phyloP scores from a whole-genome alignment of 2,888 invertebrate genomes.

The Tillus elongatus region DNA sequence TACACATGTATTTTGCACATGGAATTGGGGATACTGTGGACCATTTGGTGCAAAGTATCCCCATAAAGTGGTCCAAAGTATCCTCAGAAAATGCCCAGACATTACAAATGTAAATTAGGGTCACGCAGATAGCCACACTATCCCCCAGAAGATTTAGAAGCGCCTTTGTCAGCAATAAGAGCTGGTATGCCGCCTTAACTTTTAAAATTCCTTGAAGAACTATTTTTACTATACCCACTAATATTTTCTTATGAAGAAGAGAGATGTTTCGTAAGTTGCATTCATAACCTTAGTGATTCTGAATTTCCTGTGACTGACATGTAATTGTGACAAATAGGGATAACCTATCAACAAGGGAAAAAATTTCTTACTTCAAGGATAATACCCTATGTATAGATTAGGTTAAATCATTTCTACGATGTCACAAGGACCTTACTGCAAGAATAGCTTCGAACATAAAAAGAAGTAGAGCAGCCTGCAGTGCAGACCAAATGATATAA shows the following conservation, averaged over 20 bases:
- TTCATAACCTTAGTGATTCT: constrained; percentile 3
- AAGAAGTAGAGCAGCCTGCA: constrained; percentile 1
- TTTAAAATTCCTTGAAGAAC: not conserved
- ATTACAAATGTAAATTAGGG: not conserved
- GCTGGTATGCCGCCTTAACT: not conserved
- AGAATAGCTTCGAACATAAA: not conserved
- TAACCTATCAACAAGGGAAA: not conserved
- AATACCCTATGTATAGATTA: not conserved
- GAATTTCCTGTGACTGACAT: constrained; percentile 1
- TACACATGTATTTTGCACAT: too few relatives aligned
- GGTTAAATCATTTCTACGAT: not conserved
- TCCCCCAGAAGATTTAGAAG: not conserved
- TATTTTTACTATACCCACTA: not conserved
- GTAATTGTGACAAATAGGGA: not conserved
- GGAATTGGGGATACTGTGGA: too few relatives aligned
- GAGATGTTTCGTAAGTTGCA: constrained; percentile 1
- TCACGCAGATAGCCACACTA: not conserved
- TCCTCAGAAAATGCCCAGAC: not conserved
- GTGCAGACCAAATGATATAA: not conserved
- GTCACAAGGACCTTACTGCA: not conserved
- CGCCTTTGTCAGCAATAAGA: not conserved
- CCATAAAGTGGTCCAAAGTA: too few relatives aligned
- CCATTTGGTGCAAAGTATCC: constrained; percentile 4
- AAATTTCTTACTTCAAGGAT: constrained; percentile 1
- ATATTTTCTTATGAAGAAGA: constrained; percentile 1